Conservation (phyloP, 2,888 invertebrate genomes). For the Lamellibrachia columna region DNA sequence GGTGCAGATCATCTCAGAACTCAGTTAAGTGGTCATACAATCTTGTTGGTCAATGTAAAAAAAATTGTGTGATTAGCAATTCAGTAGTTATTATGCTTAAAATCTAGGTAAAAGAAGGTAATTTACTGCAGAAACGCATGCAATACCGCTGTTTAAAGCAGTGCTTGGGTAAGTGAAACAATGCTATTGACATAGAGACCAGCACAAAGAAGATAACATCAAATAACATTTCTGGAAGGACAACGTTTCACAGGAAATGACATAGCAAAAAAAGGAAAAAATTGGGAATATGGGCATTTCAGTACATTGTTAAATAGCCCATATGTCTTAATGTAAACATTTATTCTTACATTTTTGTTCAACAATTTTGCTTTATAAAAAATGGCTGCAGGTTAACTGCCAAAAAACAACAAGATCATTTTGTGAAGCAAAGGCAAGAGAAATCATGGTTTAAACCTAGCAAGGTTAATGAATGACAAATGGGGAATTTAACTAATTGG, state of each 20-base stretch:
- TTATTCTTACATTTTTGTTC: neutral
- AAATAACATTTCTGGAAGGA: neutral
- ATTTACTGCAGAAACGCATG: neutral
- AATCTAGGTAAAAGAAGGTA: neutral
- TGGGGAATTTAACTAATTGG: conserved; percentile 3
- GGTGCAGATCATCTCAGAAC: too few relatives aligned
- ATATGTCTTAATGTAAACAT: neutral
- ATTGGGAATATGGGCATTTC: neutral
- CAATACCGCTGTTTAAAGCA: neutral
- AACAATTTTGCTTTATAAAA: neutral
- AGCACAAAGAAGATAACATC: neutral
- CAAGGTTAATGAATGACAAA: neutral
- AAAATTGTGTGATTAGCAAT: neutral
- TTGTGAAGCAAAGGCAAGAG: neutral
- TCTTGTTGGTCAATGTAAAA: neutral
- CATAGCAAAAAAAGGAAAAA: neutral
- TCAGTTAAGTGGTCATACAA: too few relatives aligned
- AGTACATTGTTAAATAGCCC: neutral
- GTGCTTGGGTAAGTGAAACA: neutral
- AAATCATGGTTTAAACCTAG: neutral
- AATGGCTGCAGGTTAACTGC: neutral
- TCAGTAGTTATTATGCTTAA: neutral
- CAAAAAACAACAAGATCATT: neutral
- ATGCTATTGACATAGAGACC: neutral
- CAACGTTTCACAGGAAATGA: neutral